These are phyloP conservation scores for Rhinoraja longicauda DNA, from an alignment of 2,797 vertebrate species.

Conservation along the genomic window DNA sequence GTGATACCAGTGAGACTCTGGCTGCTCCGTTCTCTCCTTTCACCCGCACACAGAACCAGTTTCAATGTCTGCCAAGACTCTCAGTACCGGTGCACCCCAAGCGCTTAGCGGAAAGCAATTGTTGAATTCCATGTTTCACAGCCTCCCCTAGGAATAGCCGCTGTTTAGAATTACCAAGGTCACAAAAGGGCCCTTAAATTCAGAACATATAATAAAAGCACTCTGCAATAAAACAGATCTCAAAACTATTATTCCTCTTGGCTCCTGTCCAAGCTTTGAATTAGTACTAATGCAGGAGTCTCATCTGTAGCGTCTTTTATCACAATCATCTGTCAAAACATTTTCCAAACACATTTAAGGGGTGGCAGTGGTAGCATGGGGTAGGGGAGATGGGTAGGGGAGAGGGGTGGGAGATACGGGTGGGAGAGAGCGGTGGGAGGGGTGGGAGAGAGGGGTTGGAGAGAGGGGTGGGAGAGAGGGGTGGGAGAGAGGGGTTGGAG, in stretches of 20 bases:
- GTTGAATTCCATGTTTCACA: too few relatives aligned
- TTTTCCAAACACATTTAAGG: background rate
- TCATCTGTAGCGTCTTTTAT: background rate
- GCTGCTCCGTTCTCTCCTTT: too few relatives aligned
- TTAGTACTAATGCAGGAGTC: slow-evolving; percentile 18
- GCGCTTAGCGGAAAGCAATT: background rate
- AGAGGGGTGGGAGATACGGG: too few relatives aligned
- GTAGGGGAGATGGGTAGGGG: background rate
- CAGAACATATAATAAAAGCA: slow-evolving; percentile 30
- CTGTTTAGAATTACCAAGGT: slow-evolving; percentile 19
- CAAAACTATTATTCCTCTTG: slow-evolving; percentile 30
- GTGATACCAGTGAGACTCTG: background rate
- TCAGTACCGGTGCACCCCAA: background rate
- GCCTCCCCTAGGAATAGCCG: background rate
- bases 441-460: too few relatives aligned
- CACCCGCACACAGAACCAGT: background rate
- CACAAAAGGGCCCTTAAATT: slow-evolving; percentile 33
- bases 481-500: too few relatives aligned
- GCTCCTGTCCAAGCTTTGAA: slow-evolving; percentile 5
- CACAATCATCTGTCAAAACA: background rate
- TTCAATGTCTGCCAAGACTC: background rate
- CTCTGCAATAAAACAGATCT: background rate
- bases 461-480: too few relatives aligned
- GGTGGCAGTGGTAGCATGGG: too few relatives aligned
- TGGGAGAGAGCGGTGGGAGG: too few relatives aligned